phyloP scores from a whole-genome alignment of 2,797 vertebrate species.

The Salmo trutta region DNA sequence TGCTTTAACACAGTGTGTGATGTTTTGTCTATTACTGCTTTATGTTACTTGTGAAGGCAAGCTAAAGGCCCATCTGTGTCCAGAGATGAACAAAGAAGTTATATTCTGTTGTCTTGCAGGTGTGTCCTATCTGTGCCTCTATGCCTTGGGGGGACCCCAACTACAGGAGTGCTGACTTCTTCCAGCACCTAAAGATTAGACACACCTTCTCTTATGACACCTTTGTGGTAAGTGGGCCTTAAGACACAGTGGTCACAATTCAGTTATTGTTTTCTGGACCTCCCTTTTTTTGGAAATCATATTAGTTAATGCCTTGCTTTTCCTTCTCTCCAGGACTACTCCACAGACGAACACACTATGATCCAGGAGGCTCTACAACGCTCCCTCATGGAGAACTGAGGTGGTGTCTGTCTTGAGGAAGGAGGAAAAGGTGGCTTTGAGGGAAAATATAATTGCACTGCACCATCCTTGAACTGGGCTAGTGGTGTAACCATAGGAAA shows the following conservation, averaged over 20 bases:
- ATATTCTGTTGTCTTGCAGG: conserved; percentile 71
- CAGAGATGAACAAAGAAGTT: background rate
- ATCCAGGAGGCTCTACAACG: conserved; percentile 94
- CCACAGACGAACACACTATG: conserved; percentile 92
- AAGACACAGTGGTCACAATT: too few relatives aligned
- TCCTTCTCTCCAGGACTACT: conserved; percentile 82
- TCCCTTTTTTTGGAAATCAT: too few relatives aligned
- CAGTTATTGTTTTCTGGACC: background rate
- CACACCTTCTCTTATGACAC: conserved; percentile 97
- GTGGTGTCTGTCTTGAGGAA: conserved; percentile 30
- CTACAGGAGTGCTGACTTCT: conserved; percentile 95
- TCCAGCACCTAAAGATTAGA: conserved; percentile 92
- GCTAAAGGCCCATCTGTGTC: background rate
- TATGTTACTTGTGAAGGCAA: background rate
- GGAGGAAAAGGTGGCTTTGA: background rate
- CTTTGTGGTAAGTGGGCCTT: conserved; percentile 86
- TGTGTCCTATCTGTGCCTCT: conserved; percentile 97
- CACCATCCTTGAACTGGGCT: background rate
- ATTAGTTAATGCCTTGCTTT: too few relatives aligned
- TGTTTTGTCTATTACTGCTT: too few relatives aligned
- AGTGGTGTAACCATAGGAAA: background rate
- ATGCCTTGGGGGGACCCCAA: conserved; percentile 99
- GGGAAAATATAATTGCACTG: conserved; percentile 4
- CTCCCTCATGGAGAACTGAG: conserved; percentile 89
- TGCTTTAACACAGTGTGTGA: background rate